Evolutionary conservation across 2,888 invertebrate species (phyloP), one percentile per base, ranked within the genome.

Genomic region (Poecilobothrus nobilitatus): DNA sequence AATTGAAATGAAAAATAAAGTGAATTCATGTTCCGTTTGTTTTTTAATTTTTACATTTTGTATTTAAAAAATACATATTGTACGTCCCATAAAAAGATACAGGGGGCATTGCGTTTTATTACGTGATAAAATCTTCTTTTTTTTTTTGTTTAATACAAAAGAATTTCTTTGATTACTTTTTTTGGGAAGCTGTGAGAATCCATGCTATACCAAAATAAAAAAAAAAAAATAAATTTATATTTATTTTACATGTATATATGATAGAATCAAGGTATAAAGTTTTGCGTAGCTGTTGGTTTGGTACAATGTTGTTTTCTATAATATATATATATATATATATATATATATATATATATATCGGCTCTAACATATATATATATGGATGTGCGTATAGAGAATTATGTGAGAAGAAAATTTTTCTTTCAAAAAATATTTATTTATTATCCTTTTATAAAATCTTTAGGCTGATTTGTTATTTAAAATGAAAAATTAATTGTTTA

Each of bases 71-170:
- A 18, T 53, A 53, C 6, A 8, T 41, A 27, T 27, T 27, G 27
- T 27, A 9, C 41, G 12, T 41, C 41, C 41, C 2, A 41, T 12
- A 41, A 41, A 41, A 18, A 18, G 15, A 2, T 53, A 53, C 18
- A 12, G 53, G 53, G 53, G 53, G 53, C 53, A 53, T 53, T 53
- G 18, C 53, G 53, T 53, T 53, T 53, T 53, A 53, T 53, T 53
- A 53, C 53, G 53, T 53, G 53, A 53, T 53, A 53, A 53, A 53
- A 53, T 53, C 53, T 53, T 5, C 8, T 37, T 37, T 10, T 37
- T 37, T 37, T 37, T 10, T 37, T 37, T 37, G 12, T 37, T 37
- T 41, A 3, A 12, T 41, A 12, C 41, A 41, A 41, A 12, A 41
- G 9, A 41, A 41, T 12, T 41, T 41, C 41, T 15, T 15, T 41